Conservation (phyloP, 2,888 invertebrate species). For the Palloptera scutellata region DNA sequence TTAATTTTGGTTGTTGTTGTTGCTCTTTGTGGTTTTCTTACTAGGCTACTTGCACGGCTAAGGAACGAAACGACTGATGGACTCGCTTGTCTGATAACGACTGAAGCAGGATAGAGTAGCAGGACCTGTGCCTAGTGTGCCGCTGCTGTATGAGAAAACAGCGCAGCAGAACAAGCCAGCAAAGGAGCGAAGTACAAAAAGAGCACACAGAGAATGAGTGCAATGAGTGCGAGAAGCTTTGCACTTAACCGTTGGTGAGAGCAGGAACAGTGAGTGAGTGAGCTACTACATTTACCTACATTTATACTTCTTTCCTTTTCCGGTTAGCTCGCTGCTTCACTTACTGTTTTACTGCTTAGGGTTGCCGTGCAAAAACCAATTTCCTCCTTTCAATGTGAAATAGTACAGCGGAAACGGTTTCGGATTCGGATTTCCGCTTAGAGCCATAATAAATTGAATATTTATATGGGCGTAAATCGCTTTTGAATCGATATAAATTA, state of each 20-base stretch:
- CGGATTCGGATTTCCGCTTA: neutral
- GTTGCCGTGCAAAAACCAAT: conserved; percentile 39
- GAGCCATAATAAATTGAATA: neutral
- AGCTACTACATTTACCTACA: no score
- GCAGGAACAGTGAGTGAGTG: neutral
- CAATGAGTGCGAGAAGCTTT: no score
- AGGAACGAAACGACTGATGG: conserved; percentile 63
- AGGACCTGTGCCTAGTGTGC: conserved; percentile 48
- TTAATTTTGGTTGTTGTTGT: conserved; percentile 8
- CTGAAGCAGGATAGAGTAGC: conserved; percentile 47
- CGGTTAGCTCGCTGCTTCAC: conserved; percentile 6
- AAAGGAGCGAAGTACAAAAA: neutral
- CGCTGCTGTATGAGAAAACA: conserved; percentile 15
- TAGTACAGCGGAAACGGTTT: neutral
- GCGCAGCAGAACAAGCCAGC: neutral
- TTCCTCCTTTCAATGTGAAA: conserved; percentile 14
- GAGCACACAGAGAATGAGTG: neutral
- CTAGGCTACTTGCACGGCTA: conserved; percentile 60
- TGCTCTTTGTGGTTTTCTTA: conserved; percentile 35
- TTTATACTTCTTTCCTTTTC: neutral
- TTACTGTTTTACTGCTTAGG: conserved; percentile 18
- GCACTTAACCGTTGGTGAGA: neutral
- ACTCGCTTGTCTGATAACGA: conserved; percentile 64
- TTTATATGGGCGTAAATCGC: neutral
- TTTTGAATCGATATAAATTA: no score